phyloP scores from a whole-genome alignment of 2,113 vertebrate species.

The Pseudolaguvia tuberculata region DNA sequence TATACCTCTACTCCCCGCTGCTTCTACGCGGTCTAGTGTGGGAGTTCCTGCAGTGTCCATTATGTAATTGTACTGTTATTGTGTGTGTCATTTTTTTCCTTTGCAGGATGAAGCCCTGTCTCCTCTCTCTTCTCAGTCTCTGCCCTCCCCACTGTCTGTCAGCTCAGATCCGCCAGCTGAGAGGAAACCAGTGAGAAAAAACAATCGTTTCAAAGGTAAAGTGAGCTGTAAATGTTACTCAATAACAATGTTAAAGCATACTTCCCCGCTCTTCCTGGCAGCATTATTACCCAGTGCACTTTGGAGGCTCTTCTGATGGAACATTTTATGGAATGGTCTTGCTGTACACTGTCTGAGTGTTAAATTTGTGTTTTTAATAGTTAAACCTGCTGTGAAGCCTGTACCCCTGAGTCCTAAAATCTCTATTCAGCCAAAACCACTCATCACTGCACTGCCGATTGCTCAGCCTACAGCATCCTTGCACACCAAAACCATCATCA shows the following conservation, averaged over 20 bases:
- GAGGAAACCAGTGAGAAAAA: constrained; percentile 58
- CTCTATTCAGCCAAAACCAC: constrained; percentile 82
- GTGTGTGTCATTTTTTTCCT: constrained; percentile 14
- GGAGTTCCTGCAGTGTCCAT: background rate
- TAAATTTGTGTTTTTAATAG: constrained; percentile 56
- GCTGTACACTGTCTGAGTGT: too few species aligned
- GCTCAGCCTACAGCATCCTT: constrained; percentile 66
- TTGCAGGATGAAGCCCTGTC: constrained; percentile 80
- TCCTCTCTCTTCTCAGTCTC: constrained; percentile 71
- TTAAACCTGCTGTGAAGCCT: constrained; percentile 65
- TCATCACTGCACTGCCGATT: constrained; percentile 78
- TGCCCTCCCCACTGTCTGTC: constrained; percentile 79
- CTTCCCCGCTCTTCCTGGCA: too few species aligned
- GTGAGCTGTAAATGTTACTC: too few species aligned
- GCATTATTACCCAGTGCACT: too few species aligned
- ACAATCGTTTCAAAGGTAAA: constrained; percentile 60
- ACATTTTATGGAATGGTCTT: too few species aligned
- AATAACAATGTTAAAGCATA: too few species aligned
- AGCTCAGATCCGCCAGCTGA: constrained; percentile 69
- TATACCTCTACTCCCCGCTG: too few species aligned
- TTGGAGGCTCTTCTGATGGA: too few species aligned
- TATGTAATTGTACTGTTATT: constrained; percentile 7
- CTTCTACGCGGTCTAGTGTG: background rate
- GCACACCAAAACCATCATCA: constrained; percentile 85
- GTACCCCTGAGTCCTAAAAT: constrained; percentile 73